phyloP scores from a whole-genome alignment of 2,888 invertebrate genomes.

The Gnatocerus cornutus region DNA sequence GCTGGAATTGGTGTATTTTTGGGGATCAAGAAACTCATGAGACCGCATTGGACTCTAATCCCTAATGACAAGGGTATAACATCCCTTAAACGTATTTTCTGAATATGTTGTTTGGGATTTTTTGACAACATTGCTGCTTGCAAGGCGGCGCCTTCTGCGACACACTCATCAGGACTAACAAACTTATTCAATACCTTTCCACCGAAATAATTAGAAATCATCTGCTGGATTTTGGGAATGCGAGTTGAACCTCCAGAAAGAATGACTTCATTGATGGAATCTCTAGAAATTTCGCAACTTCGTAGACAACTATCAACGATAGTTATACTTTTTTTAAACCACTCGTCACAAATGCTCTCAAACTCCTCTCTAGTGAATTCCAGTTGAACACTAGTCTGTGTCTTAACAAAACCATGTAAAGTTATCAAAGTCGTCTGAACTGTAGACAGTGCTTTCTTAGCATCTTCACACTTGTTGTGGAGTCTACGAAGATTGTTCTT shows the following conservation, averaged over 20 bases:
- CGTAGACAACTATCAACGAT: constrained; percentile 54
- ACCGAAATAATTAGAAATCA: constrained; percentile 54
- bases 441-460: constrained; percentile 51
- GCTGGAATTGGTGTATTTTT: constrained; percentile 11
- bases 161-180: constrained; percentile 59
- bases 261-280: constrained; percentile 36
- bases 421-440: constrained; percentile 26
- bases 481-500: neutral
- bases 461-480: constrained; percentile 52
- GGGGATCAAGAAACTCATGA: neutral
- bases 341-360: constrained; percentile 51
- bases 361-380: constrained; percentile 53
- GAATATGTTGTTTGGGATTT: constrained; percentile 34
- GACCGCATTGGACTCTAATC: too few relatives aligned
- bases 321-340: constrained; percentile 54
- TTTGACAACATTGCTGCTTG: constrained; percentile 55
- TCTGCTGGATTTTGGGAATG: constrained; percentile 58
- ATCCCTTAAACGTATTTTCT: constrained; percentile 52
- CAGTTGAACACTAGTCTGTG: constrained; percentile 3
- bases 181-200: constrained; percentile 52
- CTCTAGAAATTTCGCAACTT: constrained; percentile 48
- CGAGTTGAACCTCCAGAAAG: constrained; percentile 58
- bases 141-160: constrained; percentile 59
- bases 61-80: constrained; percentile 26
- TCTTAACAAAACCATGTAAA: constrained; percentile 29